Evolutionary conservation across 2,888 invertebrate species (phyloP), one percentile per base, ranked within the genome.

Genomic region (Steinernema scapterisci): DNA sequence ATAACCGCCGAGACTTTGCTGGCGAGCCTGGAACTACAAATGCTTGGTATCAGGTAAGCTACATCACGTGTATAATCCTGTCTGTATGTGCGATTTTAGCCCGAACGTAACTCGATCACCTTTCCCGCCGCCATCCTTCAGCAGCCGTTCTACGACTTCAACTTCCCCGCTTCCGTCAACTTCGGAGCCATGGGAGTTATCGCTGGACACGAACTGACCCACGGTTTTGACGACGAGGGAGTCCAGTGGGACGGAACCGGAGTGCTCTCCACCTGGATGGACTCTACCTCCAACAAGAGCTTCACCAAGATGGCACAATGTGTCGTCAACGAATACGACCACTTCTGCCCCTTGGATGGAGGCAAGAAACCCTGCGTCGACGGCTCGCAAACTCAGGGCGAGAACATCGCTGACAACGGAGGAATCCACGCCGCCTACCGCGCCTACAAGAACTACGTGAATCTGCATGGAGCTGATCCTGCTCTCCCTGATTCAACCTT

Each of bases 111-210:
- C 76, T 84, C 85, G 13, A 85, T 86, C 76, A 85, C 86, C 0
- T 82, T 86, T 79, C 86, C 86, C 9, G 81, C 83, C 31, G 86
- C 80, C 48, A 85, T 85, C 72, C 80, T 85, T 2, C 82, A 80
- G 38, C 77, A 79, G 70, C 85, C 85, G 0, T 85, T 84, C 81
- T 85, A 83, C 75, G 82, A 84, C 56, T 75, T 75, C 71, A 79
- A 81, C 73, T 85, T 80, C 76, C 85, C 85, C n/a, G 81, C 84
- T 25, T 76, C 84, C 3, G 78, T 84, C 16, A 85, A 84, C 72
- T 97, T 93, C 84, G 97, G 97, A 0, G 96, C 94, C 0, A 95
- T 97, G 92, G 97, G 97, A 0, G 95, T 96, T 0, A 95, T 97
- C 0, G 96, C 75, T 38, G 79, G 84, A n/a, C 79, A 80, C 51